These are phyloP conservation scores for Paragorgia papillata DNA, from an alignment of 92 coral and sea anemone species.

Conservation along the genomic window DNA sequence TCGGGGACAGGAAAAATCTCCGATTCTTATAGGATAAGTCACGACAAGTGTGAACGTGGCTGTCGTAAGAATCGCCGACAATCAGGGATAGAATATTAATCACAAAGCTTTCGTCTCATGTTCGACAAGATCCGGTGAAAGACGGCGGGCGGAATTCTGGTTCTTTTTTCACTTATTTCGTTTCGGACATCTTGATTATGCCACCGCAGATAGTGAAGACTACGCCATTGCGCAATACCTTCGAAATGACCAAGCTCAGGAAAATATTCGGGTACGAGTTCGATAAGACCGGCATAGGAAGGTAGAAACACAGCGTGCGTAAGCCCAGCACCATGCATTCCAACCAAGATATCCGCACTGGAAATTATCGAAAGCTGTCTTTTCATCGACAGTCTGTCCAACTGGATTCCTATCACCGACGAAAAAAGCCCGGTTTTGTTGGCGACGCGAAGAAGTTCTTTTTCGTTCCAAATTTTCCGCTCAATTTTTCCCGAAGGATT, in stretches of 20 bases:
- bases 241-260: constrained; percentile 5
- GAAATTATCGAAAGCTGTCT: not conserved
- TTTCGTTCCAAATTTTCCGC: not conserved
- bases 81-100: no score
- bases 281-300: not conserved
- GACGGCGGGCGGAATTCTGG: not conserved
- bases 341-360: not conserved
- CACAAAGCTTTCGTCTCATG: not conserved
- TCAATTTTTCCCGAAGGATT: not conserved
- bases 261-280: not conserved
- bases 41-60: no score
- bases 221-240: not conserved
- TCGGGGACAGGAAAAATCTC: no score
- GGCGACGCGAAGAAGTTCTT: not conserved
- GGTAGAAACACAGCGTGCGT: constrained; percentile 3
- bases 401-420: not conserved
- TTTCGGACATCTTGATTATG: not conserved
- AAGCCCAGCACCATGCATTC: constrained; percentile 12
- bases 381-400: not conserved
- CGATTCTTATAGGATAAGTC: no score
- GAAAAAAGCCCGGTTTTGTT: not conserved
- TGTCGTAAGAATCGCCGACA: no score
- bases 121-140: not conserved
- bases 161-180: not conserved
- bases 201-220: not conserved